phyloP scores from a whole-genome alignment of 2,797 vertebrate genomes.

The Poecilia picta region DNA sequence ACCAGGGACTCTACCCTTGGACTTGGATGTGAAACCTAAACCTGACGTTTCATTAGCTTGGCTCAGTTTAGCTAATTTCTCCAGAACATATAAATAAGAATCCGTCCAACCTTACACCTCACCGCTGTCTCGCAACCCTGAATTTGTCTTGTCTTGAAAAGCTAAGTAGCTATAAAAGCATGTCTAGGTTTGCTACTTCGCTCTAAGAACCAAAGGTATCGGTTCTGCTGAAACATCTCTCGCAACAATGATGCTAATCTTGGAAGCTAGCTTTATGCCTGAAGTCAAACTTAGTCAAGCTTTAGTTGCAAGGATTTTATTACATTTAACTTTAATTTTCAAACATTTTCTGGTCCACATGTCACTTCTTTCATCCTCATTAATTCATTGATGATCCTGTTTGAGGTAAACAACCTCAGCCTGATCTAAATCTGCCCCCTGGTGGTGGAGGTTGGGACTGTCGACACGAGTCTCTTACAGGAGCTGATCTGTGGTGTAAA shows the following conservation, averaged over 20 bases:
- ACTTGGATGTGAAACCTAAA: neutral
- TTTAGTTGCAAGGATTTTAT: neutral
- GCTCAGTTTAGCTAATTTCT: neutral
- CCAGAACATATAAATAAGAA: neutral
- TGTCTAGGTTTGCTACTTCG: too few species aligned
- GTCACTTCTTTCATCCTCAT: neutral
- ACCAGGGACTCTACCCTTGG: too few species aligned
- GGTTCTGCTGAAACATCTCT: neutral
- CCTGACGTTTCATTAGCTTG: neutral
- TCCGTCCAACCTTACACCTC: neutral
- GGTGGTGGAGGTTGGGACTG: neutral
- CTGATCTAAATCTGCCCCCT: neutral
- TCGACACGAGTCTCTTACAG: conserved; percentile 67
- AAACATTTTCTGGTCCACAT: neutral
- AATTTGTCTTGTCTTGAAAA: neutral
- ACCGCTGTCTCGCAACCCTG: neutral
- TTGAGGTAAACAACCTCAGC: neutral
- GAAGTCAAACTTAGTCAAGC: too few species aligned
- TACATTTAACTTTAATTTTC: neutral
- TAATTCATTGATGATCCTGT: neutral
- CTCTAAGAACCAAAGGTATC: neutral
- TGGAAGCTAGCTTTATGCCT: neutral
- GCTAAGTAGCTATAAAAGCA: too few species aligned
- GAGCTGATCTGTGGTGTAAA: conserved; percentile 75
- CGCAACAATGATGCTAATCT: neutral